phyloP scores from a whole-genome alignment of 2,113 vertebrate species.

The Megatriorchis doriae region DNA sequence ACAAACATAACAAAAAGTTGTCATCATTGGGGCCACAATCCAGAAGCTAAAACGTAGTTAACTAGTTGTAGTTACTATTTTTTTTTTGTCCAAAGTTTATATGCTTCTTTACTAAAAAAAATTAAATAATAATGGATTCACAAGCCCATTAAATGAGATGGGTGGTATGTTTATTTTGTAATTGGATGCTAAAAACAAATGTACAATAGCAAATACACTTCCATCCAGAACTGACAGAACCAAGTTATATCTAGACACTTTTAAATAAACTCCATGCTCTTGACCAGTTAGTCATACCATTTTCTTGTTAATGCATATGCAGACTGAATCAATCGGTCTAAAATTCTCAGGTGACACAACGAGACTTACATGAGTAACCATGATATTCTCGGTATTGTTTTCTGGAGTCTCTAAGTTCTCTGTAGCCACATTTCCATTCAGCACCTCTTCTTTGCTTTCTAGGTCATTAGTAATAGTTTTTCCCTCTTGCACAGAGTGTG shows the following conservation, averaged over 20 bases:
- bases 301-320: not conserved
- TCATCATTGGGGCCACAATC: accelerated
- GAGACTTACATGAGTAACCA: conserved; percentile 85
- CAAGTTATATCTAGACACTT: too few relatives aligned
- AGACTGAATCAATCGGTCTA: too few relatives aligned
- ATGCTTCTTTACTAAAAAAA: not conserved
- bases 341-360: not conserved
- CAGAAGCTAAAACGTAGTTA: accelerated
- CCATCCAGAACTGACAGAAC: not conserved
- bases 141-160: not conserved
- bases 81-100: not conserved
- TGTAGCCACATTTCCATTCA: not conserved
- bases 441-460: conserved; percentile 45
- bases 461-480: not conserved
- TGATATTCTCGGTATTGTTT: conserved; percentile 68
- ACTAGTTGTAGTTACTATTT: accelerated
- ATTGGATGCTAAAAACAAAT: not conserved
- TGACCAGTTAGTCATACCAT: accelerated
- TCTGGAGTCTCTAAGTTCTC: not conserved
- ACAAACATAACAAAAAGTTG: accelerated
- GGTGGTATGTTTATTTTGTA: not conserved
- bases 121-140: not conserved
- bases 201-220: not conserved
- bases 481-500: conserved; percentile 78
- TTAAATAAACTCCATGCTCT: not conserved